Percentiles rank a stretch among this genome's conserved stretches.
Conservation (phyloP, 2,113 vertebrate genomes). For the cat (Felis catus) region DNA sequence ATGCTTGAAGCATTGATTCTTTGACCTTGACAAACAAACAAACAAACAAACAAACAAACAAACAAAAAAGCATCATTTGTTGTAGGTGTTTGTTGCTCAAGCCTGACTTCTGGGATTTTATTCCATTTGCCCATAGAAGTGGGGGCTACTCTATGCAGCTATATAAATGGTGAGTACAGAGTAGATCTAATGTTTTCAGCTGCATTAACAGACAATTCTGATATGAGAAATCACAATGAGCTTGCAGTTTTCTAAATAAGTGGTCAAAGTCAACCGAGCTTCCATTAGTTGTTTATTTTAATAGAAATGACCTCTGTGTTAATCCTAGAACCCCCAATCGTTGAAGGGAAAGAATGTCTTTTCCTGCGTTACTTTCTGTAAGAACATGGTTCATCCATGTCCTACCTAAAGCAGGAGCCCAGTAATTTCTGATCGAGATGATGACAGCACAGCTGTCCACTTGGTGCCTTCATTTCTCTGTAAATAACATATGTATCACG, state of each 20-base stretch:
- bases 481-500: background rate
- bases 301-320: background rate
- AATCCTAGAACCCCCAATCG: background rate
- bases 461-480: background rate
- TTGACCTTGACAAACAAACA: background rate
- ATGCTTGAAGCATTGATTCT: background rate
- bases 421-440: background rate
- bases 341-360: background rate
- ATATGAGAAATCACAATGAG: background rate
- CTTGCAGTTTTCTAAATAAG: background rate
- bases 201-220: background rate
- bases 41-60: constrained; percentile 3
- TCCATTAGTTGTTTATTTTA: background rate
- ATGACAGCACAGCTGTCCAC: background rate
- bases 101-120: background rate
- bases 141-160: background rate
- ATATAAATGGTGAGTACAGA: background rate
- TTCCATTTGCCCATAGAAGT: background rate
- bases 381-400: background rate
- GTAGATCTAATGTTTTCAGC: background rate
- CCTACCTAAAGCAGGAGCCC: background rate
- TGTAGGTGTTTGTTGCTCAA: background rate
- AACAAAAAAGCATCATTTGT: background rate
- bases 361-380: background rate
- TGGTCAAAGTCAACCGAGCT: background rate